These are phyloP conservation scores for Macrostomum lignano DNA, from an alignment of 1,140 invertebrate species.

Conservation along the genomic window DNA sequence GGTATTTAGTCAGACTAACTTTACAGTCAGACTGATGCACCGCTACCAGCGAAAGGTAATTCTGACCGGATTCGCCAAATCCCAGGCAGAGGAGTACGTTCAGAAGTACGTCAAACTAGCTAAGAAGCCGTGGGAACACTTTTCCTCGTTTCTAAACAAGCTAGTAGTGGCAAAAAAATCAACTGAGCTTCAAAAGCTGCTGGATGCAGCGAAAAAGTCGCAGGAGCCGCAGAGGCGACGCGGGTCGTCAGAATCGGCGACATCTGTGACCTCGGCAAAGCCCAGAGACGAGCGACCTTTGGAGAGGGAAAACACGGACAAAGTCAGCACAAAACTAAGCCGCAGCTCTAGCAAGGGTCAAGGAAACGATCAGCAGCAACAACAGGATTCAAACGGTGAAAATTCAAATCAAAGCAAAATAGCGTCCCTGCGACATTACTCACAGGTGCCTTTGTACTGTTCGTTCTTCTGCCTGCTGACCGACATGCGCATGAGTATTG, in stretches of 20 bases:
- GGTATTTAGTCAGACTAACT: neutral
- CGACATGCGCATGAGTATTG: constrained; percentile 1
- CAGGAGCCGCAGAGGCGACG: neutral
- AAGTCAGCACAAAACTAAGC: neutral
- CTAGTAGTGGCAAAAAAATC: neutral
- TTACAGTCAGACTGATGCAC: neutral
- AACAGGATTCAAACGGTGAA: neutral
- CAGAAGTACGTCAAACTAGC: constrained; percentile 1
- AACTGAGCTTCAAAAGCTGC: no score
- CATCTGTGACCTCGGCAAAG: neutral
- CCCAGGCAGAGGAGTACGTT: neutral
- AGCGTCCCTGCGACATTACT: neutral
- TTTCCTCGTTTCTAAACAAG: neutral
- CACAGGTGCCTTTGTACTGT: neutral
- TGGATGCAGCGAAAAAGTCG: neutral
- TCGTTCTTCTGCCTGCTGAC: constrained; percentile 2
- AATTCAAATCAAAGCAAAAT: neutral
- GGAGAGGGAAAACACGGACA: neutral
- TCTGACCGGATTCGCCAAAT: neutral
- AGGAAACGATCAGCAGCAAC: neutral
- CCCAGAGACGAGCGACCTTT: neutral
- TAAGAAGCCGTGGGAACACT: neutral
- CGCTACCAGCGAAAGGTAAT: neutral
- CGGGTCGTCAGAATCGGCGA: no score
- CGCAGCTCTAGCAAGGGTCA: neutral